Evolutionary conservation across 92 coral and sea anemone genomes (phyloP).

Genomic region (Isaurus tuberculatus): DNA sequence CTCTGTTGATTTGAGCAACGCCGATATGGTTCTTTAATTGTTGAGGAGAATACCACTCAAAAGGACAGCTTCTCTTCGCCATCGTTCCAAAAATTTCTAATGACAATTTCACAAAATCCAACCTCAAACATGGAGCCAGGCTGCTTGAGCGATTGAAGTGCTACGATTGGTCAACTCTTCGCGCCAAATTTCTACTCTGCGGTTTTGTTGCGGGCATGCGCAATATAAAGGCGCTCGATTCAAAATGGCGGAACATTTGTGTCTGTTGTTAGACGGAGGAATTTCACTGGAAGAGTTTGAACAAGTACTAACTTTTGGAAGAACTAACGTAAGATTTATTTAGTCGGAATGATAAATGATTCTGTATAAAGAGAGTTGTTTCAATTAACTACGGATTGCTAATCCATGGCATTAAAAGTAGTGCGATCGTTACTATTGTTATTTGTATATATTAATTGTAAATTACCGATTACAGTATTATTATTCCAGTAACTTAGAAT

Average conservation of each 20-base stretch:
- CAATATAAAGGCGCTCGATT: neutral
- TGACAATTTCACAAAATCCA: neutral
- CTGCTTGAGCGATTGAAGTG: neutral
- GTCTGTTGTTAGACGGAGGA: slow-evolving; percentile 67
- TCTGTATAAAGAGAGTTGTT: too few relatives aligned
- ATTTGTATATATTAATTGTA: too few relatives aligned
- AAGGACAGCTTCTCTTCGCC: slow-evolving; percentile 93
- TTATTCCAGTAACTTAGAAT: too few relatives aligned
- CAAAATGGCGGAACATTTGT: slow-evolving; percentile 80
- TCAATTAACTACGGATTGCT: too few relatives aligned
- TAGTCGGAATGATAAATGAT: neutral
- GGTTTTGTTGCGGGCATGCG: slow-evolving; percentile 48
- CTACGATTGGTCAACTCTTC: slow-evolving; percentile 78
- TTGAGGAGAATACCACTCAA: slow-evolving; percentile 71
- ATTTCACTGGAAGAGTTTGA: slow-evolving; percentile 59
- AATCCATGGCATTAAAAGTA: too few relatives aligned
- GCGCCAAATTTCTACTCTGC: slow-evolving; percentile 63
- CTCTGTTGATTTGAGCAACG: slow-evolving; percentile 75
- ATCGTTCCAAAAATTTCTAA: slow-evolving; percentile 59
- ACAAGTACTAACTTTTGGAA: neutral
- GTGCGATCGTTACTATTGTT: too few relatives aligned
- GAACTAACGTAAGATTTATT: neutral
- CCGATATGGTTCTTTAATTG: slow-evolving; percentile 91
- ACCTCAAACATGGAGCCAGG: neutral
- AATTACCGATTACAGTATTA: too few relatives aligned